Evolutionary conservation across 2,888 invertebrate species (phyloP).

Genomic region (Smittia aterrima): DNA sequence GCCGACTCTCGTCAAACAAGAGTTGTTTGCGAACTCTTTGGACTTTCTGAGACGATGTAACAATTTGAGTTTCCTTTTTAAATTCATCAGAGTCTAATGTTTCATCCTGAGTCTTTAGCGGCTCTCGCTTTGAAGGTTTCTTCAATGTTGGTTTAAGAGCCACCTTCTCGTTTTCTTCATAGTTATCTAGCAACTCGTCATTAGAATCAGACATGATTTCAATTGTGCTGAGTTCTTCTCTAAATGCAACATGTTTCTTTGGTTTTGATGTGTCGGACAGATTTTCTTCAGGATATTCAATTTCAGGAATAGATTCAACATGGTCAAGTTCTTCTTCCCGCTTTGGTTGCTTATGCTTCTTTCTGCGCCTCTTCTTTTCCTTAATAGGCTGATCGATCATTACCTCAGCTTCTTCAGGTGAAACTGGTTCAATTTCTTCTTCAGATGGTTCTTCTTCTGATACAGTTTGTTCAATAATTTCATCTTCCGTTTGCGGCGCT

Average conservation of each 20-base stretch:
- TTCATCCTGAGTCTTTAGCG: not conserved
- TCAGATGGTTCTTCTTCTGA: slow-evolving; percentile 46
- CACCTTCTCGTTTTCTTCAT: slow-evolving; percentile 25
- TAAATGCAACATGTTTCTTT: slow-evolving; percentile 45
- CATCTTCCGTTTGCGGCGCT: slow-evolving; percentile 52
- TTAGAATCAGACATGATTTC: slow-evolving; percentile 28
- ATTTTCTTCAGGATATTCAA: too few relatives aligned
- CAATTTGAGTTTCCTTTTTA: slow-evolving; percentile 59
- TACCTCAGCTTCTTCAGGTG: slow-evolving; percentile 46
- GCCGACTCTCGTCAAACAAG: slow-evolving; percentile 57
- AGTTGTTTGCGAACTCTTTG: slow-evolving; percentile 54
- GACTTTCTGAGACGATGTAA: slow-evolving; percentile 56
- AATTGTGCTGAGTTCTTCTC: slow-evolving; percentile 41
- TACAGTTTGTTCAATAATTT: slow-evolving; percentile 50
- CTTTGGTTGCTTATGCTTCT: slow-evolving; percentile 44
- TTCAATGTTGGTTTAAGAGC: slow-evolving; percentile 20
- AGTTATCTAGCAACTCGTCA: slow-evolving; percentile 14
- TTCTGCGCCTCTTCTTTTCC: slow-evolving; percentile 49
- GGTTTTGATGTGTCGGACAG: slow-evolving; percentile 41
- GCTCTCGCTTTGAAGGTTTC: slow-evolving; percentile 42
- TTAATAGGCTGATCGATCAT: slow-evolving; percentile 42
- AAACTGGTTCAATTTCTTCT: slow-evolving; percentile 46
- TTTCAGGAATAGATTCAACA: slow-evolving; percentile 44
- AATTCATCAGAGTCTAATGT: slow-evolving; percentile 49
- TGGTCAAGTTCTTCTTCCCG: slow-evolving; percentile 43